Percentiles rank a stretch among this genome's conserved stretches.
Evolutionary conservation across 53 echinoderm and acorn worm species (phyloP).

Genomic region (Actinopyga echinites): DNA sequence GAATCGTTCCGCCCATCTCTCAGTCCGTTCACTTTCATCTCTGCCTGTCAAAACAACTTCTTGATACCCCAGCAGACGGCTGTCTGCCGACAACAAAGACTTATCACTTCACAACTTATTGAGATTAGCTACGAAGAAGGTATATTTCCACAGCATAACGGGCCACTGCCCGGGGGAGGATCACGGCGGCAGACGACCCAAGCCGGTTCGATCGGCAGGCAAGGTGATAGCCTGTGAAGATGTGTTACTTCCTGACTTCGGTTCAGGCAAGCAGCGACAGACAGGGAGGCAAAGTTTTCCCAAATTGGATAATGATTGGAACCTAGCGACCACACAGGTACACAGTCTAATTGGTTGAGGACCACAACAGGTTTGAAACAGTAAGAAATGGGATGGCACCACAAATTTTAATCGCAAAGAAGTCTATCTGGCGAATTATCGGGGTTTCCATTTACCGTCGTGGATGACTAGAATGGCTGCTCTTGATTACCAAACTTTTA

Average conservation of each 20-base stretch:
- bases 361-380: too few relatives aligned
- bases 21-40: slow-evolving; percentile 6
- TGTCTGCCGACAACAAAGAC: slow-evolving; percentile 45
- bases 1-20: slow-evolving; percentile 39
- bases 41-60: slow-evolving; percentile 40
- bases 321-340: slow-evolving; percentile 26
- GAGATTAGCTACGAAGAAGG: slow-evolving; percentile 18
- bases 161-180: slow-evolving; percentile 36
- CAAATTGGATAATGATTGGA: slow-evolving; percentile 42
- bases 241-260: slow-evolving; percentile 28
- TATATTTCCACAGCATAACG: slow-evolving; percentile 16
- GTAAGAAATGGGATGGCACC: too few relatives aligned
- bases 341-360: too few relatives aligned
- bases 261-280: slow-evolving; percentile 19
- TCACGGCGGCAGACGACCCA: neutral
- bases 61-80: slow-evolving; percentile 25
- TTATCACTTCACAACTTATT: slow-evolving; percentile 25
- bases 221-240: slow-evolving; percentile 11
- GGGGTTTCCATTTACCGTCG: too few relatives aligned
- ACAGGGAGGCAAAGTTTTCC: slow-evolving; percentile 34
- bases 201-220: neutral
- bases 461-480: too few relatives aligned
- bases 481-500: too few relatives aligned
- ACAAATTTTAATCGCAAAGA: too few relatives aligned
- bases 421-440: too few relatives aligned